These are phyloP conservation scores for Bacillus rossius DNA, from an alignment of 1,140 invertebrate species.

Conservation along the genomic window DNA sequence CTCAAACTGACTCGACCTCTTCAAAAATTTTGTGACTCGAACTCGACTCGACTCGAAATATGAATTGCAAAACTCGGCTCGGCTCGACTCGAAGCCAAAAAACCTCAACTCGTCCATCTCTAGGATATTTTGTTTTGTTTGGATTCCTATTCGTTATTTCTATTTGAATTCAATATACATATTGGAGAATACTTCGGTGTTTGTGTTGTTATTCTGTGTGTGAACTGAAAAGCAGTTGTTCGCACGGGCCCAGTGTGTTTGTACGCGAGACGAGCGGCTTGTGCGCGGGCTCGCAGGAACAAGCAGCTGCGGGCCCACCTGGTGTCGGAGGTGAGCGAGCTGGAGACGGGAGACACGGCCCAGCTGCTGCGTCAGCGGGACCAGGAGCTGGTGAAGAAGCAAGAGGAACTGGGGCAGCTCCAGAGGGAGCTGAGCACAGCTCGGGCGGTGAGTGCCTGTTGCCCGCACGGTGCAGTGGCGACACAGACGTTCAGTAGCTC, in stretches of 20 bases:
- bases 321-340: constrained; percentile 51
- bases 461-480: background rate
- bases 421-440: constrained; percentile 41
- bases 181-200: background rate
- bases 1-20: no score
- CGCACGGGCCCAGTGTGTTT: no score
- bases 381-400: constrained; percentile 40
- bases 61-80: no score
- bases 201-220: background rate
- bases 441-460: constrained; percentile 17
- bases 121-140: background rate
- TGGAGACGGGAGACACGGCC: constrained; percentile 32
- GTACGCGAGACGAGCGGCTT: no score
- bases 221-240: no score
- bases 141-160: background rate
- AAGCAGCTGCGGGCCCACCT: constrained; percentile 69
- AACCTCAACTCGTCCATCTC: no score
- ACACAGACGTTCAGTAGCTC: no score
- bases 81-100: no score
- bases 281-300: constrained; percentile 53
- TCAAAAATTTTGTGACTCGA: no score
- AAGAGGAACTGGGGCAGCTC: constrained; percentile 43
- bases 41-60: no score
- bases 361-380: constrained; percentile 39
- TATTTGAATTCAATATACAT: no score